phyloP scores from a whole-genome alignment of 2,113 vertebrate genomes.

The Sitta europaea region DNA sequence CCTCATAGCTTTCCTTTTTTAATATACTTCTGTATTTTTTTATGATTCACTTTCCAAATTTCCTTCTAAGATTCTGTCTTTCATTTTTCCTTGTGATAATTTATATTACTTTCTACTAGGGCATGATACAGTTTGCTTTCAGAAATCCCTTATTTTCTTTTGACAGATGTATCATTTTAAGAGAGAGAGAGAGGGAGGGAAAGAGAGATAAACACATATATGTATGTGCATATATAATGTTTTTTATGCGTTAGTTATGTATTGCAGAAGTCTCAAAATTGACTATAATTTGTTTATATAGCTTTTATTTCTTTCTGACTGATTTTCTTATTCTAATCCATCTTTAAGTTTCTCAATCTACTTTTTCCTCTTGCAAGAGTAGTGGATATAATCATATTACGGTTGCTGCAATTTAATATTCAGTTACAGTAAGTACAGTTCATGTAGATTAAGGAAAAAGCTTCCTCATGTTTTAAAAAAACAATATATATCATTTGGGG shows the following conservation, averaged over 20 bases:
- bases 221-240: conserved; percentile 1
- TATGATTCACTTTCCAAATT: neutral
- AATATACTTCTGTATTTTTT: neutral
- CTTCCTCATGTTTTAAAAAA: neutral
- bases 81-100: conserved; percentile 5
- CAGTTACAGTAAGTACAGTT: neutral
- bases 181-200: neutral
- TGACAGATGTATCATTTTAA: neutral
- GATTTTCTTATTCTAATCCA: neutral
- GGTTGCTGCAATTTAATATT: neutral
- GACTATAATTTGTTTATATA: conserved; percentile 8
- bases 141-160: conserved; percentile 16
- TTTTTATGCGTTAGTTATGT: neutral
- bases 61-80: neutral
- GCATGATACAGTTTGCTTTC: neutral
- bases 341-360: neutral
- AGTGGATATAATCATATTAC: neutral
- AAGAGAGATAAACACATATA: neutral
- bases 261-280: neutral
- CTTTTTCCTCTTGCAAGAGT: neutral
- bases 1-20: conserved; percentile 8
- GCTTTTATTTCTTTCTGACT: neutral
- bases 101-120: neutral
- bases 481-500: neutral
- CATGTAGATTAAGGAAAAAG: neutral